Evolutionary conservation across 2,113 vertebrate species (phyloP), one percentile per base, ranked within the genome.

Genomic region (Macroglossus sobrinus): DNA sequence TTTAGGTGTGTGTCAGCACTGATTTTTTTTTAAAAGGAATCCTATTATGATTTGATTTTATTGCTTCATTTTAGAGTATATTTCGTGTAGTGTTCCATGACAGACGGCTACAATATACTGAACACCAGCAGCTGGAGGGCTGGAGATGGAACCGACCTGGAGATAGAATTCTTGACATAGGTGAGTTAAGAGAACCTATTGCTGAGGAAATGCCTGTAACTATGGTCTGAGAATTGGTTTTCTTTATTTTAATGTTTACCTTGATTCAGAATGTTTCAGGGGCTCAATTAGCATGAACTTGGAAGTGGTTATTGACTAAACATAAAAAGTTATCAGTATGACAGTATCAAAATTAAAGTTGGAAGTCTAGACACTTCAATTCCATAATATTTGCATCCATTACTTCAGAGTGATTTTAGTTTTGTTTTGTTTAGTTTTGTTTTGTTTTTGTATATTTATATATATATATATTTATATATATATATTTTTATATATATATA

Each of bases 61-160:
- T 74, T 89, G 81, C 71, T 92, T 91, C 57, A 33, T 84, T 94
- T 26, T 85, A 99, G 99, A 99, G 99, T 97, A 99, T 99, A 88
- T 99, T 99, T 94, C 99, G 99, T 1, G 99, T 99, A 84, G 99
- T 99, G 79, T 99, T 99, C 92, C 99, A 99, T 0, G 99, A 99
- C 98, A 98, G 99, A 22, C 98, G 99, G 3, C 99, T 99, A 74
- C 99, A 99, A 93, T 99, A 99, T 98, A 99, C 99, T 0, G 99
- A 99, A 97, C 99, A 99, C 86, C 99, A 99, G 98, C 99, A 99
- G 98, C 98, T 99, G 96, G 99, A 99, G 96, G 99, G 99, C 96
- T 99, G 99, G 99, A 98, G 99, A 88, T 99, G 99, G 99, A 99
- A 99, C 98, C 92, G 99, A 38, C 99, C 99, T 0, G 99, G 99